These are phyloP conservation scores for Neodon shergylaensis DNA, from an alignment of 2,113 vertebrate genomes.

Conservation along the genomic window DNA sequence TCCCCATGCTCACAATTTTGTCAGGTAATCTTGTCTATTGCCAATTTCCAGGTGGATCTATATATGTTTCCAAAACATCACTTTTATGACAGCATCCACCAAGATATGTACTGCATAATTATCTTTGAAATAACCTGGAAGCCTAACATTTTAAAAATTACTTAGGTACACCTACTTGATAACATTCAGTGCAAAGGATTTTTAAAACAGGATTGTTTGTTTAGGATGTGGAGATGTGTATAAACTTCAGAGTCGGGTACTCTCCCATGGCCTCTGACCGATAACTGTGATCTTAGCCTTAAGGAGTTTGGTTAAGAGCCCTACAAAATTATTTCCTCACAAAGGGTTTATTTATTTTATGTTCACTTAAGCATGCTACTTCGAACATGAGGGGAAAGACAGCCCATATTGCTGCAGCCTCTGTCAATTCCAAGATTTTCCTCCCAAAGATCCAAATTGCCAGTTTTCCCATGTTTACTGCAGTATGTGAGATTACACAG, in stretches of 20 bases:
- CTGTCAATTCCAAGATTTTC: neutral
- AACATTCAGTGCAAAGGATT: neutral
- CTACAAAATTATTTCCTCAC: neutral
- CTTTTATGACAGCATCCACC: neutral
- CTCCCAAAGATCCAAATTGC: neutral
- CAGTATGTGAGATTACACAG: neutral
- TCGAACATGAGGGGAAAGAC: neutral
- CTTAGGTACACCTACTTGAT: slow-evolving; percentile 1
- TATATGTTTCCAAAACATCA: neutral
- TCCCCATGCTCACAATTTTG: too few relatives aligned
- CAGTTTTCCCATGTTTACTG: neutral
- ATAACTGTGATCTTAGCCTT: slow-evolving; percentile 16
- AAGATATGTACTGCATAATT: neutral
- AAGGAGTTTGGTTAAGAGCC: neutral
- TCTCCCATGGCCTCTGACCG: neutral
- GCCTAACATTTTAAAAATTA: neutral
- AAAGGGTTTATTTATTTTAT: neutral
- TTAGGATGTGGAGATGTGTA: neutral
- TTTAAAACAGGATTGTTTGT: slow-evolving; percentile 18
- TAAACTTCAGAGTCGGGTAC: neutral
- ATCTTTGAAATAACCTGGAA: neutral
- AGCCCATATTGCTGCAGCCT: neutral
- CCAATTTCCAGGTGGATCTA: neutral
- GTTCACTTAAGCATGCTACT: neutral
- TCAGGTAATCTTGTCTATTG: too few relatives aligned